Conservation (phyloP, 2,888 invertebrate species). For the Hofmannophila pseudospretella region DNA sequence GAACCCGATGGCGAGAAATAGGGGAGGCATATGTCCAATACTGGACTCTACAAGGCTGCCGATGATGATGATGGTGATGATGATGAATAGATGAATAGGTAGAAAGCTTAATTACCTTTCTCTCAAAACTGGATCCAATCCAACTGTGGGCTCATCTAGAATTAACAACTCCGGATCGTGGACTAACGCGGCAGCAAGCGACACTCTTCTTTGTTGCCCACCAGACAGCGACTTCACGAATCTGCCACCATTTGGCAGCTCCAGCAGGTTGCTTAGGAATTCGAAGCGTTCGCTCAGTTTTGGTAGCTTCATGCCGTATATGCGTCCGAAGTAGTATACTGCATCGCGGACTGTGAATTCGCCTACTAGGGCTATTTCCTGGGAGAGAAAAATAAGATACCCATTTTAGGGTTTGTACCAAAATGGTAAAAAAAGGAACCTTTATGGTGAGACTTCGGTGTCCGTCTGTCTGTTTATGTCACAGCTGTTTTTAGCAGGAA, state of each 20-base stretch:
- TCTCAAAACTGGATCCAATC: constrained; percentile 91
- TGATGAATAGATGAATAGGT: too few relatives aligned
- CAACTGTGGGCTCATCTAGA: constrained; percentile 96
- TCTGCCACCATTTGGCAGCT: constrained; percentile 83
- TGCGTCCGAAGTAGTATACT: constrained; percentile 90
- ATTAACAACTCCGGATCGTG: constrained; percentile 93
- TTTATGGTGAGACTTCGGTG: too few relatives aligned
- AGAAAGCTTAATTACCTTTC: too few relatives aligned
- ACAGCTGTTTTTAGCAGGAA: too few relatives aligned
- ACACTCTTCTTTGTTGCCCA: constrained; percentile 93
- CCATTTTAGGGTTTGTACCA: too few relatives aligned
- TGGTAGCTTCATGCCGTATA: constrained; percentile 85
- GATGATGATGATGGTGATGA: too few relatives aligned
- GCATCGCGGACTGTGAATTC: constrained; percentile 91
- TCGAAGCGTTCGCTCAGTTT: constrained; percentile 81
- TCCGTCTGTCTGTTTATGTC: too few relatives aligned
- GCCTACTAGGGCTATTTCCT: constrained; percentile 88
- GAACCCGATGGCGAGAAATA: too few relatives aligned
- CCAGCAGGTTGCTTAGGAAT: constrained; percentile 83
- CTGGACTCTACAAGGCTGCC: too few relatives aligned
- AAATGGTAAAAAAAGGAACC: too few relatives aligned
- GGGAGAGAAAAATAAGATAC: constrained; percentile 14
- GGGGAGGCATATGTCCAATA: too few relatives aligned
- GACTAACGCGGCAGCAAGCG: constrained; percentile 91
- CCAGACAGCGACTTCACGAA: constrained; percentile 87